Evolutionary conservation across 2,888 invertebrate species (phyloP), one percentile per base, ranked within the genome.

Genomic region (Pseudoips prasinana): DNA sequence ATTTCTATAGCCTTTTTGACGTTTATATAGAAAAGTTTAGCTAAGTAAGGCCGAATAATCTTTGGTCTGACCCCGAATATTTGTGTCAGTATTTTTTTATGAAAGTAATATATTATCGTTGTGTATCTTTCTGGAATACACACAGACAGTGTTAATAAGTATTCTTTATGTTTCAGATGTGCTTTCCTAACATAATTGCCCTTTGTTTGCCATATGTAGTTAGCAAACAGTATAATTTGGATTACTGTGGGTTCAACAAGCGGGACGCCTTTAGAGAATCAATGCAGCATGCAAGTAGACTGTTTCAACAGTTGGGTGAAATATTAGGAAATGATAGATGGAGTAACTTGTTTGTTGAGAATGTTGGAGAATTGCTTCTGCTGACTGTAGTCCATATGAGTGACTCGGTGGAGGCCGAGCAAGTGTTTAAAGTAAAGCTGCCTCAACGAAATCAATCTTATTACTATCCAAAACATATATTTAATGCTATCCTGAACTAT

Each of bases 131-230:
- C n/a, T n/a, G n/a, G n/a, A n/a, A n/a, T n/a, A n/a, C n/a, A n/a
- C n/a, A n/a, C n/a, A n/a, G n/a, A n/a, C n/a, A n/a, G n/a, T n/a
- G n/a, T n/a, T n/a, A n/a, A n/a, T n/a, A n/a, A 3, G 11, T 23
- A 2, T 10, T 24, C 33, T 33, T 38, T 22, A n/a, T n/a, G 4
- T 80, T 83, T 42, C 66, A 89, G 89, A 48, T 50, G 22, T 80
- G 81, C 51, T 82, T 86, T 40, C 60, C 73, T 25, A 73, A 81
- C 43, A 71, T 84, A 2, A 66, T 86, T 11, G 62, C 72, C 1
- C 43, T 89, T 26, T 79, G 77, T 40, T 48, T 89, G 35, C 88
- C 89, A 1, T 79, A 83, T 33, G 59, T 86, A 24, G 84, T 79
- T 1, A 62, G 69, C 11, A 69, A 78, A 8, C 80, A 81, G 54